phyloP scores from a whole-genome alignment of 2,113 vertebrate species.

The Syngnathus typhle region DNA sequence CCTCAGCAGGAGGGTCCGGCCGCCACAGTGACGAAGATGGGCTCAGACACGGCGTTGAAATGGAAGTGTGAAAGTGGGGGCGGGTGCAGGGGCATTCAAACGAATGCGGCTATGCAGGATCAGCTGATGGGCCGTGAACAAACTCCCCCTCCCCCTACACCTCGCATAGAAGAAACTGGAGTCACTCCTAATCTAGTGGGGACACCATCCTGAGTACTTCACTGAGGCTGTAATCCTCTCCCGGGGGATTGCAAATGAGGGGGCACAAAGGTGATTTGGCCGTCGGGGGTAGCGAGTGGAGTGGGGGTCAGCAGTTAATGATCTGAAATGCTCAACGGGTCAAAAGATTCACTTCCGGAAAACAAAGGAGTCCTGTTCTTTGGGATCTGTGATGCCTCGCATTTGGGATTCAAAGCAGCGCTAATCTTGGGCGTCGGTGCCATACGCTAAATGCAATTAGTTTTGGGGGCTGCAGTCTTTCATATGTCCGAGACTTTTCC shows the following conservation, averaged over 20 bases:
- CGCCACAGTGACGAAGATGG: neutral
- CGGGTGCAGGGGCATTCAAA: neutral
- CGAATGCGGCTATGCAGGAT: neutral
- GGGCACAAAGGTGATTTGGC: slow-evolving; percentile 40
- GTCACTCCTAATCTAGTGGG: slow-evolving; percentile 27
- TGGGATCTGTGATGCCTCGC: neutral
- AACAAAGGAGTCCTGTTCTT: slow-evolving; percentile 51
- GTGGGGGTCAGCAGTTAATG: slow-evolving; percentile 46
- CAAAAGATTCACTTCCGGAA: slow-evolving; percentile 56
- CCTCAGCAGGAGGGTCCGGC: neutral
- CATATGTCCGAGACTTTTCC: too few relatives aligned
- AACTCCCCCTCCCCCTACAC: neutral
- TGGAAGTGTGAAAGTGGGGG: neutral
- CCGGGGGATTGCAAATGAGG: slow-evolving; percentile 14
- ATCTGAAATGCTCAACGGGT: slow-evolving; percentile 47
- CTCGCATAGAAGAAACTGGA: neutral
- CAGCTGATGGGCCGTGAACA: neutral
- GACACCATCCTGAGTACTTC: slow-evolving; percentile 27
- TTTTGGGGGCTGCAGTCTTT: neutral
- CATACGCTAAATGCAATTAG: slow-evolving; percentile 12
- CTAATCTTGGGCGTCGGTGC: neutral
- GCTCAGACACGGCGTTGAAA: neutral
- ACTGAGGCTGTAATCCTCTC: slow-evolving; percentile 23
- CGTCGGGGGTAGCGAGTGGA: slow-evolving; percentile 14
- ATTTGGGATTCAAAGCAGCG: slow-evolving; percentile 16